Percentiles rank a stretch among this genome's conserved stretches.
phyloP scores from a whole-genome alignment of 2,797 vertebrate species.

The Ispidina lecontei region DNA sequence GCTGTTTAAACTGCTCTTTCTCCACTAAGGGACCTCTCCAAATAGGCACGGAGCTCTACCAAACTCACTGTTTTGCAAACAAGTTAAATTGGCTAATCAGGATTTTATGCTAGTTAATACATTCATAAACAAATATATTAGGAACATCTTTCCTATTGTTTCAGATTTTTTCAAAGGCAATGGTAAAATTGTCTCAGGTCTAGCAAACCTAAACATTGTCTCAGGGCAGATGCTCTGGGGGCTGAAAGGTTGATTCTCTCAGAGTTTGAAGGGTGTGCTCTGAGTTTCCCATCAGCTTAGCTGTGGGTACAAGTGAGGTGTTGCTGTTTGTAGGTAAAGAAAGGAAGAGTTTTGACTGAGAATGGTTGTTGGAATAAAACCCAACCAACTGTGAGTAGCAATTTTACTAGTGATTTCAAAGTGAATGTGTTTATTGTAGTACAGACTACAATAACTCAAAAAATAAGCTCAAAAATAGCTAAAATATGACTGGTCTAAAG shows the following conservation, averaged over 20 bases:
- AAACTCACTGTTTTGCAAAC: background rate
- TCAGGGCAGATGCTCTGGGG: background rate
- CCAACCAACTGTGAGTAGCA: background rate
- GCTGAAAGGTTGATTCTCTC: background rate
- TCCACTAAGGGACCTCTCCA: background rate
- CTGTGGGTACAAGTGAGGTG: background rate
- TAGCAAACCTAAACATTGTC: background rate
- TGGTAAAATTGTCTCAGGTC: background rate
- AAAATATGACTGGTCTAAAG: background rate
- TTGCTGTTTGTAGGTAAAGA: background rate
- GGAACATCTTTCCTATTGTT: background rate
- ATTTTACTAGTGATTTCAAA: background rate
- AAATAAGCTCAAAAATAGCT: background rate
- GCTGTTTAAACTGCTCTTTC: background rate
- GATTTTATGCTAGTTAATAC: background rate
- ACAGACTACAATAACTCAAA: background rate
- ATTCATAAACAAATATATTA: background rate
- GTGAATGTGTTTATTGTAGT: background rate
- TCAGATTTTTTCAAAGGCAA: background rate
- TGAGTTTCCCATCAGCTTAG: background rate
- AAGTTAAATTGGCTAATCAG: background rate
- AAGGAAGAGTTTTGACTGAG: background rate
- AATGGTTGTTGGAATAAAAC: background rate
- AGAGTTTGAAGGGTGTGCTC: background rate
- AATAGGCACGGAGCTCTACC: background rate